Percentiles rank a stretch among this genome's conserved stretches.
Evolutionary conservation across 1,140 invertebrate species (phyloP).

Genomic region (Drosophila prosaltans): DNA sequence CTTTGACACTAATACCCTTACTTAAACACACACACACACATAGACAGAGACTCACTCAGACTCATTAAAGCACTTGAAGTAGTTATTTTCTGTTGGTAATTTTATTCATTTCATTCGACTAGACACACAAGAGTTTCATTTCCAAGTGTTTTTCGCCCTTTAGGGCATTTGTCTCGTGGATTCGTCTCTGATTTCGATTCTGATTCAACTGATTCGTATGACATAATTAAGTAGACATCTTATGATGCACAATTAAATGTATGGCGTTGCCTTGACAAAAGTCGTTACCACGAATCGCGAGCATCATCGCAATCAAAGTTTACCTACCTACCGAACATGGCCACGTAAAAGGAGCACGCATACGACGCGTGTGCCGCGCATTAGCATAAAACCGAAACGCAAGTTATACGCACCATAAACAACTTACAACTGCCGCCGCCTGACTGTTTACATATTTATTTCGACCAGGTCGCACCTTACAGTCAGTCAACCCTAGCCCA

Average conservation of each 20-base stretch:
- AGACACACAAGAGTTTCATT: conserved; percentile 30
- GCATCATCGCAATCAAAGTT: conserved; percentile 19
- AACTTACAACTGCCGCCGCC: conserved; percentile 40
- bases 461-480: conserved; percentile 60
- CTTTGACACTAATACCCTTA: conserved; percentile 68
- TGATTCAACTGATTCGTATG: conserved; percentile 46
- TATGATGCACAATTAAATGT: conserved; percentile 73
- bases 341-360: conserved; percentile 38
- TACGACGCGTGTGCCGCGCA: conserved; percentile 64
- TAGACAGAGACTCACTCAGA: conserved; percentile 7
- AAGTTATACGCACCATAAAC: conserved; percentile 44
- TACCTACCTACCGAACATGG: background rate
- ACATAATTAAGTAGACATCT: conserved; percentile 70
- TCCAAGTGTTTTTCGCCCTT: background rate
- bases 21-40: background rate
- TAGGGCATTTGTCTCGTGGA: too few relatives aligned
- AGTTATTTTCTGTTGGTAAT: conserved; percentile 47
- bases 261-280: conserved; percentile 41
- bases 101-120: conserved; percentile 60
- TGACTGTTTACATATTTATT: conserved; percentile 68
- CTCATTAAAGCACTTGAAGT: conserved; percentile 28
- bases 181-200: background rate
- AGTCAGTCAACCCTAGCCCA: conserved; percentile 29
- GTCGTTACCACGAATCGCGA: conserved; percentile 14
- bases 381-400: conserved; percentile 60